phyloP scores from a whole-genome alignment of 2,113 vertebrate genomes.

The Oophaga pumilio region DNA sequence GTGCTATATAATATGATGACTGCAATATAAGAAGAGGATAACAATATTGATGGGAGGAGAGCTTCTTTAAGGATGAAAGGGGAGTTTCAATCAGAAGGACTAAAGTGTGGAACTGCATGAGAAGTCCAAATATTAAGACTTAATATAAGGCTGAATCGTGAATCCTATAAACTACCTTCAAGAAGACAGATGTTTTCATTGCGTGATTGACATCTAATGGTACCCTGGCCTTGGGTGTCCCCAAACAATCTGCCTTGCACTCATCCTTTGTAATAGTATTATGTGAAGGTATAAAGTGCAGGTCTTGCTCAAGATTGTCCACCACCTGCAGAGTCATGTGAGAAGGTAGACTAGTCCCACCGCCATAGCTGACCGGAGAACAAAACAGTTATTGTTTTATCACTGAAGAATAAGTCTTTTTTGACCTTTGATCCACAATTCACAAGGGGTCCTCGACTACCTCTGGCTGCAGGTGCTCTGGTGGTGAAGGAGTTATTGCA shows the following conservation, averaged over 20 bases:
- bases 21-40: too few relatives aligned
- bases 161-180: neutral
- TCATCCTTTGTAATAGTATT: neutral
- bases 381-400: neutral
- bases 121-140: too few relatives aligned
- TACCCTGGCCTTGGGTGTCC: neutral
- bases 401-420: neutral
- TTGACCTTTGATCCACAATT: neutral
- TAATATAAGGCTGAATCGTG: neutral
- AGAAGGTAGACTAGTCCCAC: neutral
- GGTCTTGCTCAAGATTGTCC: neutral
- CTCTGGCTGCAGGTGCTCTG: constrained; percentile 30
- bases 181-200: neutral
- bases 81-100: too few relatives aligned
- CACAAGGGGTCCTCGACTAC: neutral
- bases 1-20: too few relatives aligned
- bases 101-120: too few relatives aligned
- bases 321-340: constrained; percentile 8
- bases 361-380: neutral
- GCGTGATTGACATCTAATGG: neutral
- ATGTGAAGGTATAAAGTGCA: neutral
- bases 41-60: too few relatives aligned
- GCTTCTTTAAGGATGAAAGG: too few relatives aligned
- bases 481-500: constrained; percentile 44
- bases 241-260: neutral